phyloP scores from a whole-genome alignment of 2,797 vertebrate species.

The Platyrinchus mystaceus region DNA sequence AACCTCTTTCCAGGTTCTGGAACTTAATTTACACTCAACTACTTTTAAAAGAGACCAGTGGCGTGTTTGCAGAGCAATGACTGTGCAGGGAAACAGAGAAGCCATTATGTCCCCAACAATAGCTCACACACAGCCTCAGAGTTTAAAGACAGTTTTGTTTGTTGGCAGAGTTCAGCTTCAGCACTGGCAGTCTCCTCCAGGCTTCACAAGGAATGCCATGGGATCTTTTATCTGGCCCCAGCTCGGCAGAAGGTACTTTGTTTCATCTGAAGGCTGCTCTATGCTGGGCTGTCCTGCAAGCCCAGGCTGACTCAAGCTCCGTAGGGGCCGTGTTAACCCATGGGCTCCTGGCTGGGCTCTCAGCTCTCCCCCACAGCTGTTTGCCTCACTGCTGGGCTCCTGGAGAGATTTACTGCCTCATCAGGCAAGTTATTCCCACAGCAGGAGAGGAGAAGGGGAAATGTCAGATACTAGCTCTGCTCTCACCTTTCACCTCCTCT shows the following conservation, averaged over 20 bases:
- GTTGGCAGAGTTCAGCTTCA: slow-evolving; percentile 52
- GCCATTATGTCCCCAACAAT: slow-evolving; percentile 59
- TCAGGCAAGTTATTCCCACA: background rate
- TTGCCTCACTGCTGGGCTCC: background rate
- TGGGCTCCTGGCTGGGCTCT: background rate
- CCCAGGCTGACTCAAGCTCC: background rate
- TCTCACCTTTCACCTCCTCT: background rate
- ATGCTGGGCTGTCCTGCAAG: slow-evolving; percentile 1
- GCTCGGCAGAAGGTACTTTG: slow-evolving; percentile 53
- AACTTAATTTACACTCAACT: slow-evolving; percentile 37
- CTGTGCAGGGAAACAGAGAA: slow-evolving; percentile 54
- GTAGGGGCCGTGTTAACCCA: background rate
- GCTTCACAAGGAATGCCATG: slow-evolving; percentile 36
- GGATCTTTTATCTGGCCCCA: slow-evolving; percentile 47
- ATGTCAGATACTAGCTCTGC: background rate
- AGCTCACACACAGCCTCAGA: slow-evolving; percentile 56
- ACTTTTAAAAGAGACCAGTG: slow-evolving; percentile 29
- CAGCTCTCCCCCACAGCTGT: background rate
- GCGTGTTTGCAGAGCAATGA: slow-evolving; percentile 10
- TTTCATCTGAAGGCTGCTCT: slow-evolving; percentile 45
- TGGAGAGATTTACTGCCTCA: background rate
- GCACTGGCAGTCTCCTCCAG: slow-evolving; percentile 59
- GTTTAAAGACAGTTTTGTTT: slow-evolving; percentile 53
- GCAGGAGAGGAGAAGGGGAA: background rate
- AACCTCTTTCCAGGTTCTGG: slow-evolving; percentile 27